Base-by-base conservation (phyloP, 1,140 invertebrate species). In the Paralvinella palmiformis region DNA sequence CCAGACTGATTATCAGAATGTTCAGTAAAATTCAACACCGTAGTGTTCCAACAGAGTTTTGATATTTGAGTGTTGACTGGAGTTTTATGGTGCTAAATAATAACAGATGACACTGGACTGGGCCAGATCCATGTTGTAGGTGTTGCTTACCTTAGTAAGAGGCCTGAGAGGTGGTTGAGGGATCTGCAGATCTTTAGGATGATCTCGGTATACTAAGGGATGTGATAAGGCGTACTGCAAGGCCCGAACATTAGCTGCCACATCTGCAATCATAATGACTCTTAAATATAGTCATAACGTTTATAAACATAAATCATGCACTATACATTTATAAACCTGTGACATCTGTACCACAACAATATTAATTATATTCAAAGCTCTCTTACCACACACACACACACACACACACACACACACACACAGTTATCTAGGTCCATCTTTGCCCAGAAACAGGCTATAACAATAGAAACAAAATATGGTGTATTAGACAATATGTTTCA, bases 161-260 rank as follows among this genome's bases (percentile, higher is more conserved):
- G 75, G 72, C 45, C 67, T 62, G 13, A 76, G 72, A 15, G 68
- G 71, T 61, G 69, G 72, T 36, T 71, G 69, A 17, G 72, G 65
- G 27, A 59, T 64, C 55, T 73, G 69, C 7, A 78, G 64, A 45
- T 72, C 59, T 3, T 68, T 66, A 24, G 67, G 66, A n/a, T 74
- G 57, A 57, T 76, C 73, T 17, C 74, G 53, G 64, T 74, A 78
- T 2, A 75, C 72, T 10, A 78, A 63, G 36, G 68, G 67, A 63
- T 77, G 73, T 10, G 66, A 69, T 17, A 77, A 64, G 7, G 71
- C 67, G 52, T 75, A 71, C 37, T 72, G 72, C 52, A 77, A 62
- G 2, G 74, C 74, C 33, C 72, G 66, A 3, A 78, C 68, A 64
- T 72, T 76, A 7, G 71, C 71, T 29, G 72, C 72, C 41, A 77